These are phyloP conservation scores for Acrocephalus arundinaceus DNA, from an alignment of 2,113 vertebrate species.

Conservation along the genomic window DNA sequence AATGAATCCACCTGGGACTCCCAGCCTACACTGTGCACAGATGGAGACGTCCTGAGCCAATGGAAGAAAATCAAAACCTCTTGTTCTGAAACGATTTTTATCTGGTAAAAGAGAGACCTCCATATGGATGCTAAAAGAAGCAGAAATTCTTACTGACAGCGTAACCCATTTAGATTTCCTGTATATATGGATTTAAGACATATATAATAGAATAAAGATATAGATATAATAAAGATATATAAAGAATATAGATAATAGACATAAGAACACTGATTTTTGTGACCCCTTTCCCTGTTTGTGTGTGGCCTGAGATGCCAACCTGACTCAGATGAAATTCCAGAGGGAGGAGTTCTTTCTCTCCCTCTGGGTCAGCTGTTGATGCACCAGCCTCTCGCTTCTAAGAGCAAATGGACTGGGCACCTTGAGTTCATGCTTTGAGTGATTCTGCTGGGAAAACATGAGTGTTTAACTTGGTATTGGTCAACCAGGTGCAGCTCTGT, in stretches of 20 bases:
- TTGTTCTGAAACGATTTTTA: background rate
- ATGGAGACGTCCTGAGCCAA: background rate
- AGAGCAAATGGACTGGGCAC: background rate
- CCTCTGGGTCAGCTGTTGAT: background rate
- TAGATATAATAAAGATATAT: too few relatives aligned
- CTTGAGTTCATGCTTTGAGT: background rate
- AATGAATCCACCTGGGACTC: background rate
- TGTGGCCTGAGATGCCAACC: background rate
- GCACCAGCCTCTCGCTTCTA: background rate
- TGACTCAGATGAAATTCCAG: background rate
- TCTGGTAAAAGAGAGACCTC: background rate
- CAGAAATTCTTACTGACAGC: background rate
- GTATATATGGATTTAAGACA: rapidly evolving
- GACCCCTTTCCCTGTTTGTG: background rate
- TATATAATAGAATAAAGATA: too few relatives aligned
- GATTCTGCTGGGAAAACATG: background rate
- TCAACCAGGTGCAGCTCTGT: background rate
- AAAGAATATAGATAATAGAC: too few relatives aligned
- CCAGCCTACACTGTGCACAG: background rate
- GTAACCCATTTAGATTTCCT: background rate
- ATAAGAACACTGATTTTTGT: background rate
- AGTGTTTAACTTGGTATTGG: background rate
- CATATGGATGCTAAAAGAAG: background rate
- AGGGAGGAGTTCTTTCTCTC: background rate
- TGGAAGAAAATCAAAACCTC: constrained; percentile 11